Conservation (phyloP, 2,797 vertebrate genomes). For the Sebastes iracundus region DNA sequence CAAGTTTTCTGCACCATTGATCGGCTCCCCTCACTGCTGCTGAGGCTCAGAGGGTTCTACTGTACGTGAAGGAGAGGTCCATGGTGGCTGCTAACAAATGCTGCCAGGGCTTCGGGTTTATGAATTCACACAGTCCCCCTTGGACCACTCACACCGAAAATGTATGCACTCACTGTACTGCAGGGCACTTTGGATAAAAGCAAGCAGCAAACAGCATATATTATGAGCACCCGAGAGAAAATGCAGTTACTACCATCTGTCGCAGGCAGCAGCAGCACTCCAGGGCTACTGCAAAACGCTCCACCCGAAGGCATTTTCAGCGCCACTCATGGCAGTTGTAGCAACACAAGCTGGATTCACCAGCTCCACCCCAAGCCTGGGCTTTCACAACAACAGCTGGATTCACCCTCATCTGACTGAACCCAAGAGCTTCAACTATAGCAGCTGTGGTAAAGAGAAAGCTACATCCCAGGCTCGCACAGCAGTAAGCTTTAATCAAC, state of each 20-base stretch:
- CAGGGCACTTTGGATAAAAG: constrained; percentile 64
- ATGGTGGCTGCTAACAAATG: constrained; percentile 1
- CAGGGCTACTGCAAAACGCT: constrained; percentile 45
- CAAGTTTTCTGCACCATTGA: constrained; percentile 3
- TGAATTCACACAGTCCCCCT: constrained; percentile 16
- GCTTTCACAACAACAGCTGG: constrained; percentile 31
- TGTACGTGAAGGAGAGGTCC: background rate
- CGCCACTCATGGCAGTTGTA: constrained; percentile 16
- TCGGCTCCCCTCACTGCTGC: background rate
- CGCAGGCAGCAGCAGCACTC: constrained; percentile 46
- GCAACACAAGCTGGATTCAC: constrained; percentile 50
- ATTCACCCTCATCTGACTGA: background rate
- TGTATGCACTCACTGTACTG: constrained; percentile 41
- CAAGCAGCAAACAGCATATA: constrained; percentile 61
- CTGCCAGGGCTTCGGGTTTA: background rate
- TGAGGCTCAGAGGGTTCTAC: background rate
- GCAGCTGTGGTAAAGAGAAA: background rate
- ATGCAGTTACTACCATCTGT: constrained; percentile 61
- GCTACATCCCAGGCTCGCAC: background rate
- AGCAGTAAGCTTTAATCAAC: constrained; percentile 8
- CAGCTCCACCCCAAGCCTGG: constrained; percentile 4
- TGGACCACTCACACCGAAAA: constrained; percentile 33
- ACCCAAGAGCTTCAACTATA: background rate
- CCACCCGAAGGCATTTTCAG: constrained; percentile 41
- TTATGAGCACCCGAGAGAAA: constrained; percentile 53